Conservation (phyloP, 2,888 invertebrate genomes). For the Sussaba pulchella region DNA sequence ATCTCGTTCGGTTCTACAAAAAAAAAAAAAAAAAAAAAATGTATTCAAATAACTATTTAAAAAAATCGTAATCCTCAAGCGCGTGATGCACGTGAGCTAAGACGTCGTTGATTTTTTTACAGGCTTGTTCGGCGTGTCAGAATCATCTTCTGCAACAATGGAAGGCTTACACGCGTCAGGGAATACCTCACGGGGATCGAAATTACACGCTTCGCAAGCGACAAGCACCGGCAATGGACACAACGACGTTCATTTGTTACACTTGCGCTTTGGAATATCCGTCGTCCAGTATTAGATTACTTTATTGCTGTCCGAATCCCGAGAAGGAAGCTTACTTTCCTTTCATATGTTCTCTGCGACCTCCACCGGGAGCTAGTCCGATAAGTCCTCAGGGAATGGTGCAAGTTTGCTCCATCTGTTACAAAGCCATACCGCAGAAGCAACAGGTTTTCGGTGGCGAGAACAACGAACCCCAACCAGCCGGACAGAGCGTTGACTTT, state of each 20-base stretch:
- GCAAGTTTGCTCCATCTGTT: slow-evolving; percentile 94
- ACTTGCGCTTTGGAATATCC: slow-evolving; percentile 94
- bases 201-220: slow-evolving; percentile 93
- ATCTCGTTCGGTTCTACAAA: no score
- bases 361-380: slow-evolving; percentile 94
- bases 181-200: slow-evolving; percentile 91
- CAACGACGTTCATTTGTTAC: slow-evolving; percentile 94
- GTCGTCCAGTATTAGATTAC: slow-evolving; percentile 91
- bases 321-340: slow-evolving; percentile 96
- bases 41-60: no score
- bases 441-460: slow-evolving; percentile 90
- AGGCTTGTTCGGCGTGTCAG: slow-evolving; percentile 94
- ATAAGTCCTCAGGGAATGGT: slow-evolving; percentile 96
- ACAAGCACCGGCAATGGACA: slow-evolving; percentile 88
- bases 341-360: slow-evolving; percentile 92
- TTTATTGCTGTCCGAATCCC: slow-evolving; percentile 94
- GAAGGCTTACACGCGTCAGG: slow-evolving; percentile 90
- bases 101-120: slow-evolving; percentile 71
- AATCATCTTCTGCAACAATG: slow-evolving; percentile 95
- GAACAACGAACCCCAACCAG: slow-evolving; percentile 85
- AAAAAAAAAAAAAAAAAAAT: no score
- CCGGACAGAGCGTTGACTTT: slow-evolving; percentile 77
- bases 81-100: no score
- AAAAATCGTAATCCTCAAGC: no score
- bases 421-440: slow-evolving; percentile 92